Conservation (phyloP, 2,797 vertebrate genomes). For the Phataginus tricuspis region DNA sequence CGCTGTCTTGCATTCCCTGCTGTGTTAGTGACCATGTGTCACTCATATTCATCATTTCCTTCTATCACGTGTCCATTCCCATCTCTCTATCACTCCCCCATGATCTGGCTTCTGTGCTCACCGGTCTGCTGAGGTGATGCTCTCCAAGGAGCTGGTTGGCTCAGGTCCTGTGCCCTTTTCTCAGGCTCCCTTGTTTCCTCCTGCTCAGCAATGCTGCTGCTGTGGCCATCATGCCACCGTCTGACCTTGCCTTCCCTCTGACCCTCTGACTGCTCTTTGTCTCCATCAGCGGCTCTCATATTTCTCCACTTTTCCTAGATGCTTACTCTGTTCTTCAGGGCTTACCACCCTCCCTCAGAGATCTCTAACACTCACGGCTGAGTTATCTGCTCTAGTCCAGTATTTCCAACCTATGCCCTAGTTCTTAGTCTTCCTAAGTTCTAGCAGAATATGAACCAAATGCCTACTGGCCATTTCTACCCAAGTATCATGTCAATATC, state of each 20-base stretch:
- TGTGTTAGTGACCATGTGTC: accelerated
- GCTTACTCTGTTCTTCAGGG: neutral
- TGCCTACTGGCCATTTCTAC: neutral
- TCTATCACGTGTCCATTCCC: neutral
- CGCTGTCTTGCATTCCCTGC: neutral
- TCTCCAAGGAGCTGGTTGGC: neutral
- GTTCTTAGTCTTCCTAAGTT: neutral
- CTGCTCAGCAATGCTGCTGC: neutral
- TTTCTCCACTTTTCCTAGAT: neutral
- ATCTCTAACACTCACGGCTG: neutral
- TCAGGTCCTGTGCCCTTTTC: neutral
- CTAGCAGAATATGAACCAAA: neutral
- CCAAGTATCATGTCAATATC: neutral
- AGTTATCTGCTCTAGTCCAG: neutral
- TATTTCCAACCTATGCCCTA: neutral
- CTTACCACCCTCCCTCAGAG: neutral
- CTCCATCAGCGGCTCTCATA: neutral
- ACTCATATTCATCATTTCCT: accelerated
- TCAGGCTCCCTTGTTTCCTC: neutral
- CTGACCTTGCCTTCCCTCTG: neutral
- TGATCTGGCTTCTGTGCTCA: neutral
- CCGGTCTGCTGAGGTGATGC: neutral
- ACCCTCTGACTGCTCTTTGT: neutral
- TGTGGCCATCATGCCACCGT: accelerated
- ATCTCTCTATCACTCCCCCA: neutral